These are phyloP conservation scores for Cyphomyrmex costatus DNA, from an alignment of 1,140 invertebrate genomes.

Conservation along the genomic window DNA sequence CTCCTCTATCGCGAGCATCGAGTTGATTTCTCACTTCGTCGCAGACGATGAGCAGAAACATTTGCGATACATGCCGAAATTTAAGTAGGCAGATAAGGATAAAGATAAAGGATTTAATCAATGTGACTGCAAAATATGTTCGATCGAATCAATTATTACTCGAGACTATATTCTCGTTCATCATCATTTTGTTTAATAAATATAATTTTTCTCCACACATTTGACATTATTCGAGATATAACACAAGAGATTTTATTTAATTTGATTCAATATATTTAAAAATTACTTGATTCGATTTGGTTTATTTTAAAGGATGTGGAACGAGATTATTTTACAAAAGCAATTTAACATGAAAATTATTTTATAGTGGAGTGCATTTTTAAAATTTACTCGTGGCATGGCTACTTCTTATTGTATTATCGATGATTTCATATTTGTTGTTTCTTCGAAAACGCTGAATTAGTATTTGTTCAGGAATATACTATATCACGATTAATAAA, in stretches of 20 bases:
- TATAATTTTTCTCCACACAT: neutral
- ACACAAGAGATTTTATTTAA: neutral
- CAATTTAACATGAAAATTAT: neutral
- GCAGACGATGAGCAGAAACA: constrained; percentile 15
- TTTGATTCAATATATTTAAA: neutral
- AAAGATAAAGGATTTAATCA: neutral
- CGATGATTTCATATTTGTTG: constrained; percentile 26
- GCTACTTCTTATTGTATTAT: neutral
- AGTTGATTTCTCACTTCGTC: constrained; percentile 37
- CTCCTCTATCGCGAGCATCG: constrained; percentile 19
- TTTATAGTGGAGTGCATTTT: neutral
- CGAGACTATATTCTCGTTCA: neutral
- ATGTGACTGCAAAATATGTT: neutral
- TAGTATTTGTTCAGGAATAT: constrained; percentile 10
- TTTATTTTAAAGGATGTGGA: neutral
- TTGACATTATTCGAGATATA: neutral
- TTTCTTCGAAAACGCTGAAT: constrained; percentile 37
- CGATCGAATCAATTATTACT: neutral
- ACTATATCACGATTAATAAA: constrained; percentile 20
- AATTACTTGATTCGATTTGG: neutral
- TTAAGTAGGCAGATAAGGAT: neutral
- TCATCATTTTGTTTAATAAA: neutral
- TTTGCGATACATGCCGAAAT: constrained; percentile 5
- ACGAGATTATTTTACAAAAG: neutral
- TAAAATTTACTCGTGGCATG: neutral